phyloP scores from a whole-genome alignment of 2,797 vertebrate species.

The Takifugu ocellatus region DNA sequence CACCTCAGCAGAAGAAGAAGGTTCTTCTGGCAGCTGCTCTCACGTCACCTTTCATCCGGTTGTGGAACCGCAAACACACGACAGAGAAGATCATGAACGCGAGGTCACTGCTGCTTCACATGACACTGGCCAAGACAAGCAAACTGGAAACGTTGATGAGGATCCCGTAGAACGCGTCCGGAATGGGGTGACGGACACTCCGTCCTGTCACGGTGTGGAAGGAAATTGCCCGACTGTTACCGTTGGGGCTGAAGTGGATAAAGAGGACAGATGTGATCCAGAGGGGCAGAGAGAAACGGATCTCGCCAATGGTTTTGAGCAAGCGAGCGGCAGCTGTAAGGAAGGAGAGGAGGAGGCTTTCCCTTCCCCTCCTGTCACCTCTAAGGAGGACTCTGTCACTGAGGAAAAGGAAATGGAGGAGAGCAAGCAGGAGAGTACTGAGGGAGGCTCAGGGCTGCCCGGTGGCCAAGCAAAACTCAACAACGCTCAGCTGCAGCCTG shows the following conservation, averaged over 20 bases:
- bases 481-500: constrained; percentile 82
- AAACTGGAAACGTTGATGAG: constrained; percentile 10
- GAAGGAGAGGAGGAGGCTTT: constrained; percentile 33
- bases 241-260: constrained; percentile 4
- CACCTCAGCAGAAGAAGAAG: constrained; percentile 12
- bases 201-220: constrained; percentile 16
- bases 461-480: constrained; percentile 75
- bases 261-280: constrained; percentile 24
- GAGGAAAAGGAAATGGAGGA: constrained; percentile 99
- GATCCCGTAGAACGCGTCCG: constrained; percentile 23
- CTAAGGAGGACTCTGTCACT: constrained; percentile 96
- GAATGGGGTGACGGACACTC: constrained; percentile 26
- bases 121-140: constrained; percentile 30
- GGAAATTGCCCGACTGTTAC: constrained; percentile 27
- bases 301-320: constrained; percentile 54
- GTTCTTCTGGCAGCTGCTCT: constrained; percentile 30
- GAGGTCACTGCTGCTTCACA: constrained; percentile 19
- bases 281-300: constrained; percentile 36
- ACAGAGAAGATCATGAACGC: constrained; percentile 13
- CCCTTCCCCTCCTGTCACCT: constrained; percentile 82
- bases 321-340: constrained; percentile 15
- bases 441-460: constrained; percentile 74
- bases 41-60: constrained; percentile 49
- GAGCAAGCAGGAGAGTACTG: constrained; percentile 90
- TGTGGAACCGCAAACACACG: constrained; percentile 22